phyloP scores from a whole-genome alignment of 2,113 vertebrate species.

The Coptodon rendalli region DNA sequence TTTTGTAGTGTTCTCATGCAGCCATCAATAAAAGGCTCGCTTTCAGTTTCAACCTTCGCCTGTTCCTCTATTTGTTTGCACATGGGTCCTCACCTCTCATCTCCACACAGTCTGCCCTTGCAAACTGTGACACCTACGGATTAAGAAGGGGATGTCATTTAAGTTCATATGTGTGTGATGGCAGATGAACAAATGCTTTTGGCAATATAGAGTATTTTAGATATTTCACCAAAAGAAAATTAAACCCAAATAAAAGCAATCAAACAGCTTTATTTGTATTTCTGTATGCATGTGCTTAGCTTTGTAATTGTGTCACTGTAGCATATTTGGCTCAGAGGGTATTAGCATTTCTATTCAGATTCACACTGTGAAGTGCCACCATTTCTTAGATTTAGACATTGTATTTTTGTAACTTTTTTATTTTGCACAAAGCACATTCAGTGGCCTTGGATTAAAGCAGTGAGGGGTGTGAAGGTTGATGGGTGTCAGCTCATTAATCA shows the following conservation, averaged over 20 bases:
- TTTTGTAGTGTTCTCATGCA: background rate
- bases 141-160: background rate
- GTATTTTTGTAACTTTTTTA: background rate
- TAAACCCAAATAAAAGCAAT: background rate
- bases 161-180: background rate
- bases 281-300: conserved; percentile 15
- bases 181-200: background rate
- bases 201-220: background rate
- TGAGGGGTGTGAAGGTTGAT: conserved; percentile 40
- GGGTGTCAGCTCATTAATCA: conserved; percentile 62
- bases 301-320: conserved; percentile 24
- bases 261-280: background rate
- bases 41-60: background rate
- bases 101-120: background rate
- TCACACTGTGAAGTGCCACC: conserved; percentile 21
- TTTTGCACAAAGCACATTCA: conserved; percentile 29
- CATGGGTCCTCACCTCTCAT: background rate
- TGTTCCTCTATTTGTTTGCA: background rate
- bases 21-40: background rate
- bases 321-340: conserved; percentile 19
- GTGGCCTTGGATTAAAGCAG: conserved; percentile 51
- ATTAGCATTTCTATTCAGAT: background rate
- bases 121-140: background rate
- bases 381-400: conserved; percentile 10
- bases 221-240: background rate